Evolutionary conservation across 2,888 invertebrate genomes (phyloP), one percentile per base, ranked within the genome.

Genomic region (Leptarthrus brevirostris): DNA sequence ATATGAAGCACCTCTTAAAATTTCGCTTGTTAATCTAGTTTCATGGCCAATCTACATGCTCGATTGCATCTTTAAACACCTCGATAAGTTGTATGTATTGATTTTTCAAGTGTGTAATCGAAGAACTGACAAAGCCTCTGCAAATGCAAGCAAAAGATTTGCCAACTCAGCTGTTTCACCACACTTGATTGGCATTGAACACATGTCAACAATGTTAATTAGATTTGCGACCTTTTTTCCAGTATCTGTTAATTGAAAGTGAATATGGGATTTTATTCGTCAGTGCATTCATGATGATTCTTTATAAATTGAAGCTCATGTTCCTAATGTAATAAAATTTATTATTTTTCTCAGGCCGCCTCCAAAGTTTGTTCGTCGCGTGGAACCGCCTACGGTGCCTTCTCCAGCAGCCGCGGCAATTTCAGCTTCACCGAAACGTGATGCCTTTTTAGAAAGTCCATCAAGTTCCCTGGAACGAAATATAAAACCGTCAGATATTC

Each of bases 291-390:
- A 18, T 14, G 22, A 52, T 22, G 52, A 52, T 24, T 14, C 54
- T 26, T n/a, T 24, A 24, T 8, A 54, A 54, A 54, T 22, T 24
- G 16, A 54, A 54, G n/a, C 26, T 54, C 14, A 24, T 6, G 6
- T 54, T 14, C 5, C 22, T 54, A 12, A 12, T 40, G 40, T 12
- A 40, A n/a, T 40, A 12, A 6, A 40, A 6, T 30, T 52, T 49
- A 16, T 18, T 52, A 52, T 52, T 12, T 3, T 34, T 78, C 78
- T 5, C 78, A 90, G 89, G 80, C 90, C 90, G 74, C 90, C 90
- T 81, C 90, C 90, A 77, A 90, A 90, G 86, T 87, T 87, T 81
- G 88, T 89, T 81, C 86, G 89, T 54, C 88, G 88, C 58, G 89
- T 90, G 16, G 90, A 89, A 79, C 86, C 88, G 26, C 88, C 88